Percentiles rank a stretch among this genome's conserved stretches.
These are phyloP conservation scores for Pardalotus punctatus DNA, from an alignment of 2,113 vertebrate species.

Conservation along the genomic window DNA sequence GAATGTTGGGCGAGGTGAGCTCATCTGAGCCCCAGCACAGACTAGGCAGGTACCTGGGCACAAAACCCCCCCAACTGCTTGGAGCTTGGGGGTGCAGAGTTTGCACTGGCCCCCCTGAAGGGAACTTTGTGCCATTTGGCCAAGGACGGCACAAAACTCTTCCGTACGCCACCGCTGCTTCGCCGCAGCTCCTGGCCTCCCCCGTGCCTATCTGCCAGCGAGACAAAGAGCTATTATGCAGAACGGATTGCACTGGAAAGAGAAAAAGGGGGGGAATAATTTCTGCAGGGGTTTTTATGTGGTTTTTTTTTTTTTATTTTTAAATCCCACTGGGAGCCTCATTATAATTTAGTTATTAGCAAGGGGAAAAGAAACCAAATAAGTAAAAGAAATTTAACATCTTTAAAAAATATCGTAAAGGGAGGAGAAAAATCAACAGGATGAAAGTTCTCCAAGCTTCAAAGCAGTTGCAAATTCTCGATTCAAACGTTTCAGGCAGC, in stretches of 20 bases:
- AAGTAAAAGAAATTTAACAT: conserved; percentile 66
- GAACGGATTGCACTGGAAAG: conserved; percentile 62
- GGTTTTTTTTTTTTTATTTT: background rate
- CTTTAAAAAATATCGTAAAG: background rate
- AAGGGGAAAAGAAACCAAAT: conserved; percentile 17
- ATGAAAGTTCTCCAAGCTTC: conserved; percentile 59
- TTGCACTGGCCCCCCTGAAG: background rate
- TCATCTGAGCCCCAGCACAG: background rate
- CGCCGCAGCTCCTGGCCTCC: conserved; percentile 34
- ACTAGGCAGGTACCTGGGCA: fast-evolving
- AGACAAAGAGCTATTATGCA: conserved; percentile 77
- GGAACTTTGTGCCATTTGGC: background rate
- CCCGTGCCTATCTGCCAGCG: conserved; percentile 45
- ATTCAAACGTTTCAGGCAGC: conserved; percentile 24
- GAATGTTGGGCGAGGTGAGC: background rate
- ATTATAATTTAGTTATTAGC: conserved; percentile 78
- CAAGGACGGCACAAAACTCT: background rate
- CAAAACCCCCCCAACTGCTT: fast-evolving
- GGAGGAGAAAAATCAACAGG: conserved; percentile 22
- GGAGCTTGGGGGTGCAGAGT: background rate
- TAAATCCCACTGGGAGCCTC: conserved; percentile 65
- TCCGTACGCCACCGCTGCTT: background rate
- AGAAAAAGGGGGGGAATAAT: conserved; percentile 20
- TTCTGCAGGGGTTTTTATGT: conserved; percentile 30
- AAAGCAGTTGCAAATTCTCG: conserved; percentile 47